Conservation (phyloP, 1,140 invertebrate species). For the Musca vetustissima region DNA sequence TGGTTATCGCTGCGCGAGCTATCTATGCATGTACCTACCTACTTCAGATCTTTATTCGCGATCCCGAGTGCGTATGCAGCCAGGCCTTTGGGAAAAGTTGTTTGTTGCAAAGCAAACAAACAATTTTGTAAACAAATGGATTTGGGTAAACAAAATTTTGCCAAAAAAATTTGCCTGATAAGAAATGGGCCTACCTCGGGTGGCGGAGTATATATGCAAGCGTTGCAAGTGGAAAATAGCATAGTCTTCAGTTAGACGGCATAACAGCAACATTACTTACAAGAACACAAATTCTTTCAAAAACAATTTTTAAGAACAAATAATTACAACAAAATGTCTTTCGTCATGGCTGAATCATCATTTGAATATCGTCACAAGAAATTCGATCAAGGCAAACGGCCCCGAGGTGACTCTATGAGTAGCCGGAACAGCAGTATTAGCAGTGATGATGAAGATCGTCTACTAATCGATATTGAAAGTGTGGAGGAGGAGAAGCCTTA, state of each 20-base stretch:
- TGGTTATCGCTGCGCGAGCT: too few relatives aligned
- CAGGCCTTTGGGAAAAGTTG: too few relatives aligned
- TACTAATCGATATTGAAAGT: too few relatives aligned
- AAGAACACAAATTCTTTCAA: neutral
- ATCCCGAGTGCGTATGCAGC: too few relatives aligned
- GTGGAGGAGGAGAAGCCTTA: neutral
- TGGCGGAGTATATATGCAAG: too few relatives aligned
- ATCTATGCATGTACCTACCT: too few relatives aligned
- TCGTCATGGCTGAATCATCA: neutral
- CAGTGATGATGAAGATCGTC: neutral
- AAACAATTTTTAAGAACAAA: conserved; percentile 11
- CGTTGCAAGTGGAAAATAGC: neutral
- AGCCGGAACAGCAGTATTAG: neutral
- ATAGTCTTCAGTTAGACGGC: neutral
- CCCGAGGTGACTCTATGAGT: neutral
- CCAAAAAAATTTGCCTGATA: too few relatives aligned
- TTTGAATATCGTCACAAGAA: conserved; percentile 46
- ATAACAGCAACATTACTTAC: neutral
- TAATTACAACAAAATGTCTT: neutral
- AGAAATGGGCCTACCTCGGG: neutral
- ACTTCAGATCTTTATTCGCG: too few relatives aligned
- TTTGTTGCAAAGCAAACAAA: neutral
- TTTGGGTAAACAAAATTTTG: too few relatives aligned
- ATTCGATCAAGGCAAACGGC: conserved; percentile 36
- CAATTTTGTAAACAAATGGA: too few relatives aligned